Evolutionary conservation across 2,888 invertebrate genomes (phyloP).

Genomic region (Eurois occulta): DNA sequence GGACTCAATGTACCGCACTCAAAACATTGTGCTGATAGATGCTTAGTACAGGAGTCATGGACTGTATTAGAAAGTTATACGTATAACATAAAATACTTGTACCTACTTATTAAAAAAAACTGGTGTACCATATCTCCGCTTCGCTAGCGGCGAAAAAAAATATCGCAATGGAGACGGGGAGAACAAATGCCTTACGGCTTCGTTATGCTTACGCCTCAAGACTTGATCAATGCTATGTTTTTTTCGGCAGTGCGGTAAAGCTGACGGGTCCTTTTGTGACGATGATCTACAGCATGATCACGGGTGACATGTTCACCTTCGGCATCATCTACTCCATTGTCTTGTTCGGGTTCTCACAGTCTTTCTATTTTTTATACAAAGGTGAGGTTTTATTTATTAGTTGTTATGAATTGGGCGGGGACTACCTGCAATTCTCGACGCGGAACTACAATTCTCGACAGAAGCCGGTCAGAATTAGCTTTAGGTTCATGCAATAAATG

Average conservation of each 20-base stretch:
- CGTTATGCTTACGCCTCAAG: too few species aligned
- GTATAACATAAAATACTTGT: too few species aligned
- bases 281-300: conserved; percentile 99
- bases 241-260: conserved; percentile 94
- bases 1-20: too few species aligned
- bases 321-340: conserved; percentile 99
- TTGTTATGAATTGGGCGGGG: background rate
- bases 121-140: too few species aligned
- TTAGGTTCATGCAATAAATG: background rate
- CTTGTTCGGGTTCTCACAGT: conserved; percentile 98
- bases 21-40: too few species aligned
- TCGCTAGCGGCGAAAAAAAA: too few species aligned
- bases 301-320: conserved; percentile 99
- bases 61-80: too few species aligned
- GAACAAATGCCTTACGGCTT: too few species aligned
- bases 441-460: too few species aligned
- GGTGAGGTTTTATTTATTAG: conserved; percentile 77
- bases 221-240: background rate
- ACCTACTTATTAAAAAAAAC: too few species aligned
- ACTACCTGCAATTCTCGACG: background rate
- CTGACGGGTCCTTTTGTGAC: conserved; percentile 99
- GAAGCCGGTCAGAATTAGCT: background rate
- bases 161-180: too few species aligned
- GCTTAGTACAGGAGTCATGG: too few species aligned
- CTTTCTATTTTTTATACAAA: conserved; percentile 98